These are phyloP conservation scores for Mystacides longicornis DNA, from an alignment of 2,888 invertebrate genomes.

Conservation along the genomic window DNA sequence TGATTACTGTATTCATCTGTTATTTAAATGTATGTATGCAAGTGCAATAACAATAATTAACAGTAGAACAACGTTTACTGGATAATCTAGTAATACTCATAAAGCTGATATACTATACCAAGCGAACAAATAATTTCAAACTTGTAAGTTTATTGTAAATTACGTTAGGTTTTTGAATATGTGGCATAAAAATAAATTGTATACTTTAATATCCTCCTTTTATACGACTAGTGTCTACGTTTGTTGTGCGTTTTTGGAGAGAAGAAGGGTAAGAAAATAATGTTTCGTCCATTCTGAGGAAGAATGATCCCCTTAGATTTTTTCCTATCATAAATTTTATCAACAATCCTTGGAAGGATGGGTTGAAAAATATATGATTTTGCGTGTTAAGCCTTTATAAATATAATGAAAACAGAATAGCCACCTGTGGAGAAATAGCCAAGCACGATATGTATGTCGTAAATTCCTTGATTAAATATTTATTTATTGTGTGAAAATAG, in stretches of 20 bases:
- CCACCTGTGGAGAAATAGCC: conserved; percentile 1
- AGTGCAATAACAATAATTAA: too few relatives aligned
- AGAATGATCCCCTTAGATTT: background rate
- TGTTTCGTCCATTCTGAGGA: background rate
- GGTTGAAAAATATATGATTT: conserved; percentile 1
- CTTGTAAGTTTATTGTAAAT: background rate
- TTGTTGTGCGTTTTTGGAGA: background rate
- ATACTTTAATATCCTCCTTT: too few relatives aligned
- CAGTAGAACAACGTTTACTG: too few relatives aligned
- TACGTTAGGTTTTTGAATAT: background rate
- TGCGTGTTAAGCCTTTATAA: conserved; percentile 1
- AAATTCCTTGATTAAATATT: conserved; percentile 2
- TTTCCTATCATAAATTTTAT: background rate
- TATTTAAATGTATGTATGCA: too few relatives aligned
- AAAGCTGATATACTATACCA: too few relatives aligned
- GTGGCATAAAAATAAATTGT: background rate
- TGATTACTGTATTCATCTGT: too few relatives aligned
- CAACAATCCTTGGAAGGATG: background rate
- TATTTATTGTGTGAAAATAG: conserved; percentile 1
- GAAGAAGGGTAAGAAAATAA: background rate
- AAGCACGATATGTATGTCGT: background rate
- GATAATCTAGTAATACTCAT: too few relatives aligned
- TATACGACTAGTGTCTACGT: too few relatives aligned
- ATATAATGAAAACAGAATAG: conserved; percentile 1
- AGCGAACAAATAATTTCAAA: background rate